A percentile compares a stretch with the other conserved stretches of the same genome.
Conservation (phyloP, 1,140 invertebrate genomes). For the Metopolophium dirhodum region DNA sequence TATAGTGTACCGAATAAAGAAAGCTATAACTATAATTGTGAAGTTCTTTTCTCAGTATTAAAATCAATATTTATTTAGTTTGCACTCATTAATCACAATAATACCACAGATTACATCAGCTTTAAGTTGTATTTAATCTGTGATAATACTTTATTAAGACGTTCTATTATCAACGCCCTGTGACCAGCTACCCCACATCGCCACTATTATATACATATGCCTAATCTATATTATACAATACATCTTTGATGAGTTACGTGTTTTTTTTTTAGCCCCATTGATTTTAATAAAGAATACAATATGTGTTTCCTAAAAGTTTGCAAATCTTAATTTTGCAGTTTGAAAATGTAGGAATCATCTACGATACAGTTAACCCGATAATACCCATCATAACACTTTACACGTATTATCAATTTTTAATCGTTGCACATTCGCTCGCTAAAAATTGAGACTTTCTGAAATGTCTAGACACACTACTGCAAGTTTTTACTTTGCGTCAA, state of each 20-base stretch:
- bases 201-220: not conserved
- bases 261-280: not conserved
- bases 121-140: too few relatives aligned
- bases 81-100: not conserved
- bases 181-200: not conserved
- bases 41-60: not conserved
- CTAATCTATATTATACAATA: not conserved
- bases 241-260: not conserved
- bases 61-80: not conserved
- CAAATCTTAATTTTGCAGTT: not conserved
- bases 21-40: not conserved
- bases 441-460: not conserved
- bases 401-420: conserved; percentile 7
- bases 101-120: too few relatives aligned
- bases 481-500: not conserved
- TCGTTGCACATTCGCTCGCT: not conserved
- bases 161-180: not conserved
- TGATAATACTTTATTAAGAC: not conserved
- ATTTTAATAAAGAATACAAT: not conserved
- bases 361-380: not conserved
- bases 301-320: not conserved
- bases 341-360: not conserved
- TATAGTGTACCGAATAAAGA: too few relatives aligned
- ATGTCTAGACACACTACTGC: not conserved
- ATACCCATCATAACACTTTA: not conserved